These are phyloP conservation scores for Melieria picta DNA, from an alignment of 2,888 invertebrate species.

Conservation along the genomic window DNA sequence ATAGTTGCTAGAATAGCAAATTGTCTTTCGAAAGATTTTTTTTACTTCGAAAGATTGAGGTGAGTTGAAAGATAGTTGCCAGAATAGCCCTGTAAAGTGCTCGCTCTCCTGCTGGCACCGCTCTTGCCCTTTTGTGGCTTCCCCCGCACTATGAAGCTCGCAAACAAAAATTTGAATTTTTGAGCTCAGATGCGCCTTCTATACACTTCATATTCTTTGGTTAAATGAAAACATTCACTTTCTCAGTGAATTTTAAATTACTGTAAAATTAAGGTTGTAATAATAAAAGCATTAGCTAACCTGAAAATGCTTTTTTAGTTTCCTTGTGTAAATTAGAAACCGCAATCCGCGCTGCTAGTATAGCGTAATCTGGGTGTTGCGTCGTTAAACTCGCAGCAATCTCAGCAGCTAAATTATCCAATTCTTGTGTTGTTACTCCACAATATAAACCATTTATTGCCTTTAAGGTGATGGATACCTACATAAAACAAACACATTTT, in stretches of 20 bases:
- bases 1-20: no score
- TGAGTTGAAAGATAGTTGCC: no score
- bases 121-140: no score
- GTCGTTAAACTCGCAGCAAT: slow-evolving; percentile 99
- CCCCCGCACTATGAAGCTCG: no score
- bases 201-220: no score
- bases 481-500: slow-evolving; percentile 27
- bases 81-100: no score
- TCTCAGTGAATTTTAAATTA: neutral
- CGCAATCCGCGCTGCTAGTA: slow-evolving; percentile 89
- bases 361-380: slow-evolving; percentile 95
- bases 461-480: slow-evolving; percentile 87
- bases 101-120: no score
- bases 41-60: no score
- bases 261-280: neutral
- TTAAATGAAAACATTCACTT: no score
- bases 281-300: slow-evolving; percentile 65
- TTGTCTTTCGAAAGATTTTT: no score
- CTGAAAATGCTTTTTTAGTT: slow-evolving; percentile 92
- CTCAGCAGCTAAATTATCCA: slow-evolving; percentile 98
- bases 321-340: slow-evolving; percentile 98
- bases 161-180: no score
- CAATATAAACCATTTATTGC: slow-evolving; percentile 95
- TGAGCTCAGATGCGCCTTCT: no score
- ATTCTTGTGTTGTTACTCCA: slow-evolving; percentile 95